Evolutionary conservation across 2,113 vertebrate genomes (phyloP).

Genomic region (Meriones unguiculatus): DNA sequence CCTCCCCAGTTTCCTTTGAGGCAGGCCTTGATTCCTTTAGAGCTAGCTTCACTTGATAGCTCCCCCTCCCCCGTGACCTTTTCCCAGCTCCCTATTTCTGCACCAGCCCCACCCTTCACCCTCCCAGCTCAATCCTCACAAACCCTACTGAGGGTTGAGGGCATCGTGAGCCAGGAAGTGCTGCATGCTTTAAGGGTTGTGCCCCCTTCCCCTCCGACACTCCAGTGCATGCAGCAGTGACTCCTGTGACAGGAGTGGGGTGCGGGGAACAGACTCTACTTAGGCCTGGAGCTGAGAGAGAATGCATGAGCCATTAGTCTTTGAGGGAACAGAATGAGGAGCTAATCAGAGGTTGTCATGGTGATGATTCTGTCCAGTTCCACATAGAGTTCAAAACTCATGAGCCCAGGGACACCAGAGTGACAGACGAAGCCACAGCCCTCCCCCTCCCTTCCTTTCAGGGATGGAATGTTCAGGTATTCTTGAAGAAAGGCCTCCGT

Average conservation of each 20-base stretch:
- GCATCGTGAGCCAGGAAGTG: rapidly evolving
- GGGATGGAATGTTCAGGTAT: background rate
- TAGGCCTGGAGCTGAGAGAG: background rate
- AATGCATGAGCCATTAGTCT: constrained; percentile 58
- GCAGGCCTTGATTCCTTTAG: background rate
- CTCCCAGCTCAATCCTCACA: background rate
- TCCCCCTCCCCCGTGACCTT: background rate
- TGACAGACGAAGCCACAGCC: background rate
- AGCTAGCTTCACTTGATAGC: background rate
- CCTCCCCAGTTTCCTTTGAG: background rate
- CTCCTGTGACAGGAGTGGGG: background rate
- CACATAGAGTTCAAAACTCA: constrained; percentile 60
- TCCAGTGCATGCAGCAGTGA: background rate
- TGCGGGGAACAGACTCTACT: background rate
- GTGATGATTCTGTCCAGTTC: constrained; percentile 68
- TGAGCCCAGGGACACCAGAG: background rate
- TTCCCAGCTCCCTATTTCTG: background rate
- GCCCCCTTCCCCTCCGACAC: background rate
- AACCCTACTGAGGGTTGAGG: background rate
- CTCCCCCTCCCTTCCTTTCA: constrained; percentile 7
- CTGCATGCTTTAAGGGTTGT: background rate
- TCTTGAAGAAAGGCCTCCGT: background rate
- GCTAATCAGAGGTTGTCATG: constrained; percentile 77
- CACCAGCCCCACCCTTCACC: background rate
- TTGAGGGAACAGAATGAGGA: constrained; percentile 62